phyloP scores from a whole-genome alignment of 1,140 invertebrate genomes.

The Lucilia cuprina region DNA sequence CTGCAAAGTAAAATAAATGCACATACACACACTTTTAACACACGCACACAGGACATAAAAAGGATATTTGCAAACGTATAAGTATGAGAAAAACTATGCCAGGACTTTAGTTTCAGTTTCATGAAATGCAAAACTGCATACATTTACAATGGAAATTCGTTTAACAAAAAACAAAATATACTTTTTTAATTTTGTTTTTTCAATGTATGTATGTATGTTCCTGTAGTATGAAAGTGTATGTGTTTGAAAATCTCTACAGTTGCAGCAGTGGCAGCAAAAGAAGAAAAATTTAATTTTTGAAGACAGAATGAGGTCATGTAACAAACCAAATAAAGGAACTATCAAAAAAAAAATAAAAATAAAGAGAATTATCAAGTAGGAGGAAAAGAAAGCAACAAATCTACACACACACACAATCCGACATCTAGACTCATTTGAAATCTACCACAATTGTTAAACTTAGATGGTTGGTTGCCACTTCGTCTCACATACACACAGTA shows the following conservation, averaged over 20 bases:
- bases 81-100: background rate
- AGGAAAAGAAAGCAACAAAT: background rate
- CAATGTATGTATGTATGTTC: too few relatives aligned
- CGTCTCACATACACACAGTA: background rate
- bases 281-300: conserved; percentile 15
- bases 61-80: background rate
- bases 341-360: background rate
- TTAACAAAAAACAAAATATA: background rate
- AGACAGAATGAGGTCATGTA: conserved; percentile 30
- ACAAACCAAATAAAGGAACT: background rate
- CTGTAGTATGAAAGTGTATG: background rate
- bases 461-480: background rate
- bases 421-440: background rate
- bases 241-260: conserved; percentile 12
- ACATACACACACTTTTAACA: background rate
- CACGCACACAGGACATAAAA: background rate
- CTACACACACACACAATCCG: background rate
- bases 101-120: background rate
- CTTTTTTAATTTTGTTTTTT: background rate
- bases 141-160: background rate
- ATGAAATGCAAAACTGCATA: background rate
- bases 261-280: background rate
- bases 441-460: conserved; percentile 11
- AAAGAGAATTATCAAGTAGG: background rate
- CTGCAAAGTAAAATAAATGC: background rate